Percentiles rank a stretch among this genome's conserved stretches.
These are phyloP conservation scores for Dendrocopos noguchii DNA, from an alignment of 2,113 vertebrate species.

Conservation along the genomic window DNA sequence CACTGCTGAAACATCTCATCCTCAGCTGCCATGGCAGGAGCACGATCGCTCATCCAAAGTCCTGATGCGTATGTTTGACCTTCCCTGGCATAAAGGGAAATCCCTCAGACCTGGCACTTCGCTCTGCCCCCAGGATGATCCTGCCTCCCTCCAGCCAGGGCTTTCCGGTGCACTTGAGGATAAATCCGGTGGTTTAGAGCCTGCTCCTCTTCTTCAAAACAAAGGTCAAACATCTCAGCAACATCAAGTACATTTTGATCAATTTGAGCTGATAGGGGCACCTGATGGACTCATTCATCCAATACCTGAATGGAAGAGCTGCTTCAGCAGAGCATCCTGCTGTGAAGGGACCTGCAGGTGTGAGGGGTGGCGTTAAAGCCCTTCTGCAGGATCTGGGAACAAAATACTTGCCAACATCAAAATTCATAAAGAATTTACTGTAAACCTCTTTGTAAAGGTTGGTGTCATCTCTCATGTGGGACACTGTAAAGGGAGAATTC, in stretches of 20 bases:
- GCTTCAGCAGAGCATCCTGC: background rate
- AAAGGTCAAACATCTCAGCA: background rate
- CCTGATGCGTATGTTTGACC: constrained; percentile 3
- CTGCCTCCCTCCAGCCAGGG: background rate
- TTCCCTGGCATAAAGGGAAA: background rate
- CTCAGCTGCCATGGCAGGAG: background rate
- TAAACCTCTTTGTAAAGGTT: background rate
- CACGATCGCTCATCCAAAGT: fast-evolving
- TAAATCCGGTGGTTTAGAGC: background rate
- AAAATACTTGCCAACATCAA: background rate
- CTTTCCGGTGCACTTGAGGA: background rate
- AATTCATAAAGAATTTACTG: background rate
- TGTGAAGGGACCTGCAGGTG: background rate
- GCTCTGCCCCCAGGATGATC: background rate
- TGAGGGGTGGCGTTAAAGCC: background rate
- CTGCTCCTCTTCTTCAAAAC: background rate
- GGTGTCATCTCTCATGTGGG: background rate
- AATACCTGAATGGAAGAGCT: background rate
- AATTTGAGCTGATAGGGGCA: fast-evolving
- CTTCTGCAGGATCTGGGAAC: background rate
- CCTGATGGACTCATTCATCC: fast-evolving
- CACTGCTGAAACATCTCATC: constrained; percentile 32
- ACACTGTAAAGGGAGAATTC: background rate
- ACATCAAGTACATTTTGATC: background rate
- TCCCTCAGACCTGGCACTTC: background rate